Percentiles rank a stretch among this genome's conserved stretches.
These are phyloP conservation scores for Danionella cerebrum DNA, from an alignment of 2,113 vertebrate species.

Conservation along the genomic window DNA sequence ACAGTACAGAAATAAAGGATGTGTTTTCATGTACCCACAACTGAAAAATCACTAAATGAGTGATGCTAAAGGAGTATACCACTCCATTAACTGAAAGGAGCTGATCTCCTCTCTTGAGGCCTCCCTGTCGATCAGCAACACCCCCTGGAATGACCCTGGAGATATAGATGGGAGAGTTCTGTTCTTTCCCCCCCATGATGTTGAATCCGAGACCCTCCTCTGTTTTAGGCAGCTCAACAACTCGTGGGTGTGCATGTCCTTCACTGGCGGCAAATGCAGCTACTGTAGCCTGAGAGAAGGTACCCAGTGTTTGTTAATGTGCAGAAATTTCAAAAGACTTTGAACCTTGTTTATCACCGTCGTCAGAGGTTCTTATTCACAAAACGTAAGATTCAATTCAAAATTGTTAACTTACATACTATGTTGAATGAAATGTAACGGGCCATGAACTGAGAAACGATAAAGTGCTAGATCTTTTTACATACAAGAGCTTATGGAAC, in stretches of 20 bases:
- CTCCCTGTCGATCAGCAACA: constrained; percentile 85
- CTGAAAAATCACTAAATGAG: neutral
- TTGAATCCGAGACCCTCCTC: constrained; percentile 88
- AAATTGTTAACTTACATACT: too few relatives aligned
- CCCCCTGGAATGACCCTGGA: constrained; percentile 86
- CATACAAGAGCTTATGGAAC: too few relatives aligned
- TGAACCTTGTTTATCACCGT: too few relatives aligned
- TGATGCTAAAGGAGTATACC: constrained; percentile 56
- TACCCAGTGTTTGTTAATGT: neutral
- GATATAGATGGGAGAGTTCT: constrained; percentile 91
- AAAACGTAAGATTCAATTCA: too few relatives aligned
- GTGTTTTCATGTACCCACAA: too few relatives aligned
- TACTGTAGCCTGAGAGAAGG: constrained; percentile 72
- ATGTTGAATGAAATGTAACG: too few relatives aligned
- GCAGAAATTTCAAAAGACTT: neutral
- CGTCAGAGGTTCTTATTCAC: too few relatives aligned
- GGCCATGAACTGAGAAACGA: too few relatives aligned
- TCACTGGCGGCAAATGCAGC: constrained; percentile 87
- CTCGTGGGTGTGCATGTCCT: constrained; percentile 82
- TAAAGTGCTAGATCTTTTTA: too few relatives aligned
- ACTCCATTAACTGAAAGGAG: constrained; percentile 87
- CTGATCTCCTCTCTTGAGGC: constrained; percentile 86
- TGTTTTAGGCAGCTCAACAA: constrained; percentile 86
- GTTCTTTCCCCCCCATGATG: constrained; percentile 91
- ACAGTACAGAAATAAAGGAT: neutral